Evolutionary conservation across 2,797 vertebrate species (phyloP).

Genomic region (Pseudocheirus occidentalis): DNA sequence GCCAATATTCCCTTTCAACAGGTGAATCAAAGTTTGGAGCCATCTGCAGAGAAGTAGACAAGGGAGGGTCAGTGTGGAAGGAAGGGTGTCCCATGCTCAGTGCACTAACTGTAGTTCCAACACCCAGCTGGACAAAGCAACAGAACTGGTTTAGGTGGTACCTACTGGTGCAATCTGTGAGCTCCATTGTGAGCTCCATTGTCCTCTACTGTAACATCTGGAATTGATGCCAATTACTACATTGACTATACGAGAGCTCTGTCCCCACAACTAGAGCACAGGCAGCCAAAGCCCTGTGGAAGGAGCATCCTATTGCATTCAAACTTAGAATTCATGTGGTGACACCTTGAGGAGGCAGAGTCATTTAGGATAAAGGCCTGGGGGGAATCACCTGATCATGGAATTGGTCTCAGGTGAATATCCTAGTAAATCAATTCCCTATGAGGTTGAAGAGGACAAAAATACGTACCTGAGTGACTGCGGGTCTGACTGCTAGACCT

Average conservation of each 20-base stretch:
- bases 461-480: neutral
- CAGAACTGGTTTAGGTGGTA: neutral
- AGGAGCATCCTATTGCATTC: neutral
- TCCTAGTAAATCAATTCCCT: neutral
- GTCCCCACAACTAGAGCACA: neutral
- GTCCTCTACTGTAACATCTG: neutral
- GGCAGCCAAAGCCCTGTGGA: neutral
- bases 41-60: constrained; percentile 84
- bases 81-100: neutral
- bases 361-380: neutral
- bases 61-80: neutral
- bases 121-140: neutral
- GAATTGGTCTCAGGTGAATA: neutral
- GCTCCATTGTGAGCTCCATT: neutral
- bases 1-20: constrained; percentile 96
- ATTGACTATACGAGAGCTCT: neutral
- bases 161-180: fast-evolving
- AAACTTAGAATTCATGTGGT: neutral
- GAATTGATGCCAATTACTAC: neutral
- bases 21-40: constrained; percentile 95
- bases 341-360: neutral
- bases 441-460: neutral
- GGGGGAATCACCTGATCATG: neutral
- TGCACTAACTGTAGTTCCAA: neutral
- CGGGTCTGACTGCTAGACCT: neutral